Base-by-base conservation (phyloP, 2,888 invertebrate genomes). In the Rhynchonema sp. region DNA sequence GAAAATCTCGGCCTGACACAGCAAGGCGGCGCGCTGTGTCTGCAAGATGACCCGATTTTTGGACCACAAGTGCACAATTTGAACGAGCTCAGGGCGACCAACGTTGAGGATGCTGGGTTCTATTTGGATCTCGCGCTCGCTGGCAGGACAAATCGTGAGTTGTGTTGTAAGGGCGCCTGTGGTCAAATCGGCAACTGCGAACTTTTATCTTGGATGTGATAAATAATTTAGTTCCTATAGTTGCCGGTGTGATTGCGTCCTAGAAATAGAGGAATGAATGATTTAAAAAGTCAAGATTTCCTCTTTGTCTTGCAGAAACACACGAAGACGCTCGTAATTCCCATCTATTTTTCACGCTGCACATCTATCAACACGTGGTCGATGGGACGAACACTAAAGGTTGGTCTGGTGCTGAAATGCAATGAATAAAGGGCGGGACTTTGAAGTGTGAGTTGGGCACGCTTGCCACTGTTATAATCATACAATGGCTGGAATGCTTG, bases 281-380 rank as follows among this genome's bases (percentile, higher is more conserved):
- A 2, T 55, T 6, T 27, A 20, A 17, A 22, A 26, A 20, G 17
- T 3, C n/a, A 55, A 17, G 3, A 25, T 6, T 17, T 26, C 9
- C 9, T 20, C 49, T 46, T 20, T 1, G 27, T 6, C 49, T 66
- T 70, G 46, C 64, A 73, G 73, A 69, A 63, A 67, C 67, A 66
- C 73, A 74, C 38, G 85, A 86, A 67, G 87, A 87, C 67, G 82
- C 83, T 60, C 80, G 84, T 64, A 86, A 88, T 73, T 87, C 90
- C 59, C 94, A 96, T 78, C 82, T 96, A 67, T 80, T 96, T 66
- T 92, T 90, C 76, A 94, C 92, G 1, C 79, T 96, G 59, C 90
- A 92, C 75, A 86, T 96, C 59, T 96, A 96, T 77, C 94, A 94
- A 77, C 91, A 92, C 76, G 85, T 88, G 71, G 84, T 91, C 60